These are phyloP conservation scores for Galago senegalensis DNA, from an alignment of 2,797 vertebrate species.

Conservation along the genomic window DNA sequence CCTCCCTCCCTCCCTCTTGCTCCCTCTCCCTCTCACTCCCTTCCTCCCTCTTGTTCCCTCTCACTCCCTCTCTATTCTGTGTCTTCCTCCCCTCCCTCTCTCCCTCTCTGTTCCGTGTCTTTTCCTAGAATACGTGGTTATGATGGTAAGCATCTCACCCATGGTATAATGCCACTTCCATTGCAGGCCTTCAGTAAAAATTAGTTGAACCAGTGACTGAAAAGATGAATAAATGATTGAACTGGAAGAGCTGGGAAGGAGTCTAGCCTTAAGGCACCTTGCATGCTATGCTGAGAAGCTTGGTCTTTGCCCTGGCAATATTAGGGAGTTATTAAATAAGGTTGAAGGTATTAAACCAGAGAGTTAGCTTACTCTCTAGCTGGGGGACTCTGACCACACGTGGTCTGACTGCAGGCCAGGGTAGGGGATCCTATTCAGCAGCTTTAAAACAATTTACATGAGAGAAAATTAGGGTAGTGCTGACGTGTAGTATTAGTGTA, in stretches of 20 bases:
- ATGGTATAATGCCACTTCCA: neutral
- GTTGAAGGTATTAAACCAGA: neutral
- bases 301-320: neutral
- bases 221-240: neutral
- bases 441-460: neutral
- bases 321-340: neutral
- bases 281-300: neutral
- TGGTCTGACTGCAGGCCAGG: neutral
- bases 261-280: neutral
- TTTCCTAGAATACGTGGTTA: neutral
- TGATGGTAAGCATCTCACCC: neutral
- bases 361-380: neutral
- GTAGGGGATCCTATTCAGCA: neutral
- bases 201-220: neutral
- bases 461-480: neutral
- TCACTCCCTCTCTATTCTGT: too few species aligned
- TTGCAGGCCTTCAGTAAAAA: neutral
- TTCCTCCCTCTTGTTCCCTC: too few species aligned
- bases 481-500: neutral
- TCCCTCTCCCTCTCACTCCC: too few species aligned
- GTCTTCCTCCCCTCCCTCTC: too few species aligned
- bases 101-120: neutral
- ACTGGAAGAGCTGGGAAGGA: neutral
- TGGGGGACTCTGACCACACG: neutral
- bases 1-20: too few species aligned